phyloP scores from a whole-genome alignment of 2,797 vertebrate genomes.

The Sebastes variabilis region DNA sequence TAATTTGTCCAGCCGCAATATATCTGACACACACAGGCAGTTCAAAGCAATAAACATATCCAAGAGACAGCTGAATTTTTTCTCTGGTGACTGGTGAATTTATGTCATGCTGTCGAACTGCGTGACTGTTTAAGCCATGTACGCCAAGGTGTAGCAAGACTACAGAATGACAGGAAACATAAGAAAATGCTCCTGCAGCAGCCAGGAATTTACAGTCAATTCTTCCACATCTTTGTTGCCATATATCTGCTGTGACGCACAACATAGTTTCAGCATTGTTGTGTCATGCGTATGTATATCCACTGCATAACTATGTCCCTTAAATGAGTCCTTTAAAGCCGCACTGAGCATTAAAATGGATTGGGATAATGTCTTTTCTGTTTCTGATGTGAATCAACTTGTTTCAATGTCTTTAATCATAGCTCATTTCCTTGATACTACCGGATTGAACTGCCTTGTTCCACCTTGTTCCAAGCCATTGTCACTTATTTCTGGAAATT shows the following conservation, averaged over 20 bases:
- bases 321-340: not conserved
- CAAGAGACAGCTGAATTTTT: not conserved
- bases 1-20: slow-evolving; percentile 38
- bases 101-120: slow-evolving; percentile 49
- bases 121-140: slow-evolving; percentile 18
- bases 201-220: slow-evolving; percentile 51
- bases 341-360: slow-evolving; percentile 5
- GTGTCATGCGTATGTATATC: not conserved
- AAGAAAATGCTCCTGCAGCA: slow-evolving; percentile 23
- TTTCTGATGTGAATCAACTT: slow-evolving; percentile 35
- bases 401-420: slow-evolving; percentile 44
- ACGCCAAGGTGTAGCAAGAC: slow-evolving; percentile 32
- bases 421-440: slow-evolving; percentile 35
- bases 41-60: slow-evolving; percentile 21
- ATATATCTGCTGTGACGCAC: slow-evolving; percentile 56
- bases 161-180: slow-evolving; percentile 43
- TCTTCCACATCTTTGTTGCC: slow-evolving; percentile 68
- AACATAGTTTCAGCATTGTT: slow-evolving; percentile 34
- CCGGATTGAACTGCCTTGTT: slow-evolving; percentile 17
- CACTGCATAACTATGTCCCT: not conserved
- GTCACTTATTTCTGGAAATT: slow-evolving; percentile 51
- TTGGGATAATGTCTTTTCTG: slow-evolving; percentile 20
- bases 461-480: slow-evolving; percentile 36
- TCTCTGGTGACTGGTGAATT: slow-evolving; percentile 24
- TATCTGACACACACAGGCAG: slow-evolving; percentile 20